These are phyloP conservation scores for Hedychridium roseum DNA, from an alignment of 2,888 invertebrate species.

Conservation along the genomic window DNA sequence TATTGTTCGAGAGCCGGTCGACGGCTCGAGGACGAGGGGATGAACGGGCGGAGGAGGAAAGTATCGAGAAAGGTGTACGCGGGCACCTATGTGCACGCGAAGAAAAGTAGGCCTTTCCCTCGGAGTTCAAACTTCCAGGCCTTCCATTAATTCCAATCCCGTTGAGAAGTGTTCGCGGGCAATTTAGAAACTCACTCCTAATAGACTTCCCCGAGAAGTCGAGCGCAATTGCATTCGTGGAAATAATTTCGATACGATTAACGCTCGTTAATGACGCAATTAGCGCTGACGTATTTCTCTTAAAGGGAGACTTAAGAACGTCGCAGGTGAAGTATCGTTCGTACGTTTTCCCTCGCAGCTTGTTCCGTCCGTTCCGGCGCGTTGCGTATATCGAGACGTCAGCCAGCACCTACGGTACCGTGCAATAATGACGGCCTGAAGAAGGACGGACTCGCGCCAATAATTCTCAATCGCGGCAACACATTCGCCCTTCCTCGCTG, in stretches of 20 bases:
- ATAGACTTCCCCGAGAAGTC: too few species aligned
- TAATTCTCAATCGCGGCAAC: slow-evolving; percentile 39
- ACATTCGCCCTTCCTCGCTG: slow-evolving; percentile 21
- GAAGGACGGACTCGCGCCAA: slow-evolving; percentile 19
- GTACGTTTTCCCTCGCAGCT: too few species aligned
- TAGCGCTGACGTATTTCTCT: too few species aligned
- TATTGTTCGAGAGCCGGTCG: slow-evolving; percentile 38
- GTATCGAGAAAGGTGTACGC: slow-evolving; percentile 21
- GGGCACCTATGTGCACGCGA: slow-evolving; percentile 1
- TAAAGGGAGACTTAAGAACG: too few species aligned
- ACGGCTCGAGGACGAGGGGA: slow-evolving; percentile 17
- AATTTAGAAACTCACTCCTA: too few species aligned
- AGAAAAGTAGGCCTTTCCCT: slow-evolving; percentile 41
- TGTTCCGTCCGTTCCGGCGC: not conserved
- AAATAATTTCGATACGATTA: too few species aligned
- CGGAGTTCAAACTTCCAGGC: slow-evolving; percentile 23
- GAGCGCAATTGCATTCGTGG: too few species aligned
- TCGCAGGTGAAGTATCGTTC: too few species aligned
- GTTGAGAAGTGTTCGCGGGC: too few species aligned
- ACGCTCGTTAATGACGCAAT: too few species aligned
- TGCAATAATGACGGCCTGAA: slow-evolving; percentile 18
- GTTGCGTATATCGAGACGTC: slow-evolving; percentile 25
- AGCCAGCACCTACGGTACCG: slow-evolving; percentile 14
- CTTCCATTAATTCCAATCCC: slow-evolving; percentile 37
- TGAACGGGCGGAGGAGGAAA: slow-evolving; percentile 27